These are phyloP conservation scores for Eutolmus rufibarbis DNA, from an alignment of 2,888 invertebrate species.

Conservation along the genomic window DNA sequence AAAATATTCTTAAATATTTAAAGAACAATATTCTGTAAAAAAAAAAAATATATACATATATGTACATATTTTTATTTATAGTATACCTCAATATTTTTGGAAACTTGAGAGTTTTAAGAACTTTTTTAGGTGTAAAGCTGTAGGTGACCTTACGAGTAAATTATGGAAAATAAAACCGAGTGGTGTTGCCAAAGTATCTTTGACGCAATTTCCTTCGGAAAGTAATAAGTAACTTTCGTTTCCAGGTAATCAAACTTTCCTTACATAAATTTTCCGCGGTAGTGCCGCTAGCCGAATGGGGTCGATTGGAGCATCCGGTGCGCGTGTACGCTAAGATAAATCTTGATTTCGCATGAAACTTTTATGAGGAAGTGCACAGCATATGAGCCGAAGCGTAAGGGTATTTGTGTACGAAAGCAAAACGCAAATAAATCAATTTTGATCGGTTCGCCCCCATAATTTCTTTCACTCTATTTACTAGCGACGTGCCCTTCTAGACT, in stretches of 20 bases:
- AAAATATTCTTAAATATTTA: too few relatives aligned
- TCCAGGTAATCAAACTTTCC: not conserved
- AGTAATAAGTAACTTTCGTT: not conserved
- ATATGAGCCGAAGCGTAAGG: not conserved
- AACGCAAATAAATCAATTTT: not conserved
- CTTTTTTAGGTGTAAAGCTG: too few relatives aligned
- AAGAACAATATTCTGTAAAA: too few relatives aligned
- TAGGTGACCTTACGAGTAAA: not conserved
- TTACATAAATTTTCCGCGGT: not conserved
- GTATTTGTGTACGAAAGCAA: not conserved
- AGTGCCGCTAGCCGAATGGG: not conserved
- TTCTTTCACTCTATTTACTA: not conserved
- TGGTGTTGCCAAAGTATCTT: not conserved
- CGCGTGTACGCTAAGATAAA: not conserved
- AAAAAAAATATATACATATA: too few relatives aligned
- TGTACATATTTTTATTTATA: too few relatives aligned
- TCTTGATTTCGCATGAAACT: not conserved
- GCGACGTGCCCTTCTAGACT: not conserved
- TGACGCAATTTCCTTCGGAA: not conserved
- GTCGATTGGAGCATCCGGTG: not conserved
- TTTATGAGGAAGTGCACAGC: not conserved
- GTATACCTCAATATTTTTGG: too few relatives aligned
- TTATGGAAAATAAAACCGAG: not conserved
- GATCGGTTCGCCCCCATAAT: not conserved
- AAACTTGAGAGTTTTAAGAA: too few relatives aligned